Conservation (phyloP, 2,797 vertebrate species). For the Alca torda region DNA sequence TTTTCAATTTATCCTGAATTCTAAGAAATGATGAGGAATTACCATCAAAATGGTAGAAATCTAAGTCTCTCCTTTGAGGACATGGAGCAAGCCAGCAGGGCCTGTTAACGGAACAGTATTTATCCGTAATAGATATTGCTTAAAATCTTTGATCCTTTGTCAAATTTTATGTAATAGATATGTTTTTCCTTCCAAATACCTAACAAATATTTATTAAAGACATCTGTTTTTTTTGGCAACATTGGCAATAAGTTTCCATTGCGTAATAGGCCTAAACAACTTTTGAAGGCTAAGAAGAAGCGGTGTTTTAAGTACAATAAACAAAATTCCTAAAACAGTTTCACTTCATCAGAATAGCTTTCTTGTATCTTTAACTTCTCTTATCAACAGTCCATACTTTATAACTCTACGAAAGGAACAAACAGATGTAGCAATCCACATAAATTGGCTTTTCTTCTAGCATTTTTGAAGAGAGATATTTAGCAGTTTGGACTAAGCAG, state of each 20-base stretch:
- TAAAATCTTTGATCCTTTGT: not conserved
- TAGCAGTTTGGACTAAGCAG: not conserved
- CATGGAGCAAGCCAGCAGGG: not conserved
- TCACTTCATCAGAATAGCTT: slow-evolving; percentile 24
- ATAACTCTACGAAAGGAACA: not conserved
- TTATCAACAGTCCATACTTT: not conserved
- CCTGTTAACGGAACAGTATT: not conserved
- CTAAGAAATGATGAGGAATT: not conserved
- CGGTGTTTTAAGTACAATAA: not conserved
- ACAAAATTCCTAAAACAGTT: slow-evolving; percentile 6
- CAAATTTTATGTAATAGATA: not conserved
- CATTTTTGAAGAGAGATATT: not conserved
- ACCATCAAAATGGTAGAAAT: not conserved
- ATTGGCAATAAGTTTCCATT: not conserved
- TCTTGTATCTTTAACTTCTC: not conserved
- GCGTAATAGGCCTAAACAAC: not conserved
- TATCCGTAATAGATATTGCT: not conserved
- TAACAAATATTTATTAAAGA: slow-evolving; percentile 8
- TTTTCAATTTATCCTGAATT: not conserved
- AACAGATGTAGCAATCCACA: not conserved
- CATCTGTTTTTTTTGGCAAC: not conserved
- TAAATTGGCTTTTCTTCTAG: not conserved
- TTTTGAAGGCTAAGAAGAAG: not conserved
- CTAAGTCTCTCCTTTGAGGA: not conserved
- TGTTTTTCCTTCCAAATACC: not conserved